Evolutionary conservation across 2,797 vertebrate genomes (phyloP), one percentile per base, ranked within the genome.

Genomic region (Myotis myotis): DNA sequence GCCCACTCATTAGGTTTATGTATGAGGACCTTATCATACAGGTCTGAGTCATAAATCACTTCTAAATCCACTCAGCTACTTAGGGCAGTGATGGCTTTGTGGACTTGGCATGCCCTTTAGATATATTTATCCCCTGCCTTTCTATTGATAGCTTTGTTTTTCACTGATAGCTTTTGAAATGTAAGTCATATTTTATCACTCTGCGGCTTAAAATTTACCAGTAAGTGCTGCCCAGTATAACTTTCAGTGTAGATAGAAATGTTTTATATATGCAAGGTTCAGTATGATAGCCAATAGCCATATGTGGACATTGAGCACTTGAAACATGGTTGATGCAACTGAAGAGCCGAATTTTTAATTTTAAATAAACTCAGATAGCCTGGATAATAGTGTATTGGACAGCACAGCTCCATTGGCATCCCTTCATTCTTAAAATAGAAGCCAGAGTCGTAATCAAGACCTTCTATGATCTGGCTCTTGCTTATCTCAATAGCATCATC

Each of bases 381-480:
- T 71, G 9, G 12, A 17, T 82, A 33, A 70, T 81, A 44, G 10
- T 83, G 1, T 89, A 86, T 86, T 47, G 38, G 38, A 57, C 12
- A 81, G 22, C 75, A 81, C 12, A 76, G 13, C 36, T 92, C 74
- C 30, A 22, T 28, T 81, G 30, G 17, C 17, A 81, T 68, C 28
- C 30, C 51, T 91, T 87, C 12, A n/a, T 96, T 89, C 62, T 68
- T 88, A 83, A 74, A 83, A 72, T 47, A 66, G 38, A 95, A 75
- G 76, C 30, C 13, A 36, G 89, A 94, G 36, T 53, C 36, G 17
- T 57, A 57, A 66, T 49, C n/a, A 72, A 72, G 47, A 17, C 7
- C 6, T 7, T 41, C 38, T 36, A 8, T 81, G 47, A 85, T 30
- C 38, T 95, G 41, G 33, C 30, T 57, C 17, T 74, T 81, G 47